Percentiles rank a stretch among this genome's conserved stretches.
phyloP scores from a whole-genome alignment of 2,113 vertebrate genomes.

The Fulmarus glacialis region DNA sequence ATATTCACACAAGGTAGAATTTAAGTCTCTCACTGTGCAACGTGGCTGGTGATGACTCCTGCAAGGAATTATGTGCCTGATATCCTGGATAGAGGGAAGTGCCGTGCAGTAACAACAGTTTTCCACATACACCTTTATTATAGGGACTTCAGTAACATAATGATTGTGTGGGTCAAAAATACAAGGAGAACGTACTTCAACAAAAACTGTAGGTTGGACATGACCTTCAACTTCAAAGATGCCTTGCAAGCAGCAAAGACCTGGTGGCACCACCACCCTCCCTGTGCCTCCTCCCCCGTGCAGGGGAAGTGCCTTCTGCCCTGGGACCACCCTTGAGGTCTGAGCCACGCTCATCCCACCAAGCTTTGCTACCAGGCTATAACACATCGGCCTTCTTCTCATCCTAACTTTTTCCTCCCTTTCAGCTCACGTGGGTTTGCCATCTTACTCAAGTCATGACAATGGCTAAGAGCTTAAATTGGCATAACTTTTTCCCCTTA shows the following conservation, averaged over 20 bases:
- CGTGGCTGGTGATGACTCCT: too few relatives aligned
- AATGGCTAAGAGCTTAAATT: neutral
- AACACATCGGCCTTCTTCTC: neutral
- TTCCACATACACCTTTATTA: neutral
- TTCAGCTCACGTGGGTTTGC: neutral
- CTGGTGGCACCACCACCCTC: neutral
- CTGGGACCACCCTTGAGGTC: neutral
- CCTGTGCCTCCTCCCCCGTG: neutral
- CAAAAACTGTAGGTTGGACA: neutral
- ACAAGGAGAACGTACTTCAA: neutral
- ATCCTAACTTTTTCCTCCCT: neutral
- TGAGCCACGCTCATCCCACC: neutral
- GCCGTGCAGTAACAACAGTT: neutral
- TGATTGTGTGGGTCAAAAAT: neutral
- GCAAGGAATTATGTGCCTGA: neutral
- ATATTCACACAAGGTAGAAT: neutral
- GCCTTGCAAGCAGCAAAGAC: neutral
- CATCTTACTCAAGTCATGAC: neutral
- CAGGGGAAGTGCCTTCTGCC: neutral
- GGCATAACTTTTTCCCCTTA: neutral
- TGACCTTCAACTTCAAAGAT: neutral
- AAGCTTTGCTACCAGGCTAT: neutral
- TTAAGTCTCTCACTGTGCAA: neutral
- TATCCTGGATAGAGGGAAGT: neutral
- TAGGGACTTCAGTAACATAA: neutral